Conservation (phyloP, 2,888 invertebrate genomes). For the Troides helena region DNA sequence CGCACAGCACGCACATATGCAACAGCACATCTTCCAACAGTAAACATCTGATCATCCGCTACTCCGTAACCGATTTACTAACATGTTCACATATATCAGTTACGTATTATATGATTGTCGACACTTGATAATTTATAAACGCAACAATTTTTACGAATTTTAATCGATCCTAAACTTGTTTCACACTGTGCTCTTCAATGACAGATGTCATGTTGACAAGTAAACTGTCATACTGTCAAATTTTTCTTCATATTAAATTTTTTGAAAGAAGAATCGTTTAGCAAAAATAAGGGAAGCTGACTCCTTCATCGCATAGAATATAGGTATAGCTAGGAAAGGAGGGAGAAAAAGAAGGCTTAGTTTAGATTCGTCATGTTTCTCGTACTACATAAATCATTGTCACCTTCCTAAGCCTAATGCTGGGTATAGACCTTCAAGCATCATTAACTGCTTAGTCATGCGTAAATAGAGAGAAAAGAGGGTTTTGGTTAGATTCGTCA, state of each 20-base stretch:
- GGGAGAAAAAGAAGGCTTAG: background rate
- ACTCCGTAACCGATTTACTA: background rate
- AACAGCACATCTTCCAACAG: conserved; percentile 45
- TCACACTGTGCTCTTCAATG: background rate
- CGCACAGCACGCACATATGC: conserved; percentile 38
- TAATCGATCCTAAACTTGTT: background rate
- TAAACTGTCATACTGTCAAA: background rate
- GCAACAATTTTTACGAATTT: background rate
- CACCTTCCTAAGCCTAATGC: too few species aligned
- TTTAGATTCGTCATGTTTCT: background rate
- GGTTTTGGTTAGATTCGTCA: too few species aligned
- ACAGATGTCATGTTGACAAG: background rate
- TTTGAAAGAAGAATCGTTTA: background rate
- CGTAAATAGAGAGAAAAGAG: too few species aligned
- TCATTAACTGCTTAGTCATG: too few species aligned
- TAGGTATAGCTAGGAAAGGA: too few species aligned
- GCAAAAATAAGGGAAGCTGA: too few species aligned
- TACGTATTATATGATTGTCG: background rate
- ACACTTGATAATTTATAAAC: background rate
- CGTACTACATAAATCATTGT: too few species aligned
- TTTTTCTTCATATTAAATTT: background rate
- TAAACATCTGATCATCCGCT: conserved; percentile 7
- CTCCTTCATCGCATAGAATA: too few species aligned
- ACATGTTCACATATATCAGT: background rate
- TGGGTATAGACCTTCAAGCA: too few species aligned